Percentiles rank a stretch among this genome's conserved stretches.
phyloP scores from a whole-genome alignment of 2,888 invertebrate species.

The Coelinius sp. region DNA sequence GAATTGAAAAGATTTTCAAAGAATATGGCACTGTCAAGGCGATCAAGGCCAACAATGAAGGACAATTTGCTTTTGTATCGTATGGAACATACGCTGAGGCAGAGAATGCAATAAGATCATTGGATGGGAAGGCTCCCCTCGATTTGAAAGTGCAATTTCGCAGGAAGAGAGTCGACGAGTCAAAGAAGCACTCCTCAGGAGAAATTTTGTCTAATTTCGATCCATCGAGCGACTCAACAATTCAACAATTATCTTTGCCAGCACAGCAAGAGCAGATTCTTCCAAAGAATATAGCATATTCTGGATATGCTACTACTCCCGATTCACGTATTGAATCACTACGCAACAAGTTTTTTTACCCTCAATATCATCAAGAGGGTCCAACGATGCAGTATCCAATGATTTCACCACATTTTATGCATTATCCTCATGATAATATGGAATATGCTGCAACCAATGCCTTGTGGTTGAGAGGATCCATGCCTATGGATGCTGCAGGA shows the following conservation, averaged over 20 bases:
- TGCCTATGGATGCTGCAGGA: slow-evolving; percentile 56
- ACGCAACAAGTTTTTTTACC: background rate
- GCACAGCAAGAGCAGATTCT: background rate
- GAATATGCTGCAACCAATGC: slow-evolving; percentile 53
- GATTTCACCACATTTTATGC: slow-evolving; percentile 29
- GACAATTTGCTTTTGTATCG: slow-evolving; percentile 56
- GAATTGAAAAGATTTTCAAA: slow-evolving; percentile 53
- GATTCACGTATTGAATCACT: background rate
- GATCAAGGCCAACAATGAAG: slow-evolving; percentile 42
- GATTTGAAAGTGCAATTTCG: slow-evolving; percentile 55
- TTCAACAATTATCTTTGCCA: too few relatives aligned
- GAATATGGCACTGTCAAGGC: slow-evolving; percentile 51
- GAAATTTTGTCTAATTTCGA: too few relatives aligned
- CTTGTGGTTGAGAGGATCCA: slow-evolving; percentile 62
- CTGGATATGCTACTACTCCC: slow-evolving; percentile 5
- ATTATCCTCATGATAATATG: slow-evolving; percentile 56
- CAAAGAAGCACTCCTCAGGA: background rate
- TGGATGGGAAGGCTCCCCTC: slow-evolving; percentile 56
- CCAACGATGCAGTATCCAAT: too few relatives aligned
- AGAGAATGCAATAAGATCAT: slow-evolving; percentile 57
- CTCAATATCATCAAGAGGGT: slow-evolving; percentile 11
- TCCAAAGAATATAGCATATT: background rate
- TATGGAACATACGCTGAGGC: slow-evolving; percentile 57
- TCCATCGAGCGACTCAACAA: too few relatives aligned
- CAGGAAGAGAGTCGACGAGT: slow-evolving; percentile 41